Conservation (phyloP, 2,113 vertebrate species). For the Mesoclemmys tuberculata region DNA sequence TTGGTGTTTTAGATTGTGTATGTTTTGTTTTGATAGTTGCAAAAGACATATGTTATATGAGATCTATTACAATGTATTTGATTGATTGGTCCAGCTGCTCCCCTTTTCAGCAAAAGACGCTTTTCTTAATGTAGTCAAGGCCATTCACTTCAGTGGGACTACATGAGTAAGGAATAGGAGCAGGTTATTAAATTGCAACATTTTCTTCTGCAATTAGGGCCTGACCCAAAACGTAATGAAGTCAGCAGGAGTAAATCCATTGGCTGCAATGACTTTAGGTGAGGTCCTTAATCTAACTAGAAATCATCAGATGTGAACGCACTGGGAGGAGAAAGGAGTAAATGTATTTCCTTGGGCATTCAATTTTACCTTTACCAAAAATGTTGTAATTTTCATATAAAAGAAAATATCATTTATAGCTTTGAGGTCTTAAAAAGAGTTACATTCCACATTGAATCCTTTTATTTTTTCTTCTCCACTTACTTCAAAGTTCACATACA, state of each 20-base stretch:
- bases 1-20: not conserved
- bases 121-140: not conserved
- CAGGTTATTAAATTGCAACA: not conserved
- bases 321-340: not conserved
- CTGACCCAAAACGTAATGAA: not conserved
- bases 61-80: not conserved
- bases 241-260: not conserved
- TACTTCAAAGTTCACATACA: slow-evolving; percentile 58
- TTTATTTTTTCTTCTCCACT: slow-evolving; percentile 32
- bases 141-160: not conserved
- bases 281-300: not conserved
- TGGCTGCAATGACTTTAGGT: fast-evolving
- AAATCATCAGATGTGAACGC: not conserved
- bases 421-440: not conserved
- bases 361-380: not conserved
- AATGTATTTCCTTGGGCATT: not conserved
- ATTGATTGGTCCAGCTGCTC: not conserved
- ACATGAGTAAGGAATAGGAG: not conserved
- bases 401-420: not conserved
- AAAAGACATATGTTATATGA: not conserved
- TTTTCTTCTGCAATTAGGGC: not conserved
- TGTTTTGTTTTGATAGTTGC: not conserved
- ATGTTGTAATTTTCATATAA: not conserved
- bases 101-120: not conserved
- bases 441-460: not conserved